Conservation (phyloP, 2,888 invertebrate genomes). For the Andrena flavipes region DNA sequence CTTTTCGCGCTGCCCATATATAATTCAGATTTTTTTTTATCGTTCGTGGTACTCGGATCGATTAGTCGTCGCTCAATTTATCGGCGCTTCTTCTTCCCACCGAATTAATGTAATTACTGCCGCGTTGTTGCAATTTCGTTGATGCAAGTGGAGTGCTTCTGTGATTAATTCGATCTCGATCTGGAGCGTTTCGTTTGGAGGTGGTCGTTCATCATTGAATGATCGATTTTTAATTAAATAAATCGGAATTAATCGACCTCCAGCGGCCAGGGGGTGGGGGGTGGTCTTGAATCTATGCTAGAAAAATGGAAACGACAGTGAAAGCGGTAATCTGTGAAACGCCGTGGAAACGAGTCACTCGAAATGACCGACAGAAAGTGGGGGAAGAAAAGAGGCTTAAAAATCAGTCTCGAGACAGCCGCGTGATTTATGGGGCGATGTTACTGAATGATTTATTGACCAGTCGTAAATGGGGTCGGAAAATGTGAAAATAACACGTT, state of each 20-base stretch:
- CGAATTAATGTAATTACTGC: background rate
- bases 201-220: background rate
- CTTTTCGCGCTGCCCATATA: background rate
- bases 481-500: constrained; percentile 20
- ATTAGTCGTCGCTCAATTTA: constrained; percentile 2
- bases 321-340: constrained; percentile 24
- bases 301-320: constrained; percentile 41
- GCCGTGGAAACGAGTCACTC: constrained; percentile 21
- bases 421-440: constrained; percentile 38
- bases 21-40: constrained; percentile 1
- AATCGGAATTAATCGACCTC: background rate
- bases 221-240: background rate
- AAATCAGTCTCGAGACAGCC: constrained; percentile 41
- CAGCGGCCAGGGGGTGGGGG: no score
- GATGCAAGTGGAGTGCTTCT: background rate
- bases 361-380: constrained; percentile 8
- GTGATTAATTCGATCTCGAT: constrained; percentile 5
- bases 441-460: constrained; percentile 30
- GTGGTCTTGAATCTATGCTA: no score
- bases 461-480: constrained; percentile 5
- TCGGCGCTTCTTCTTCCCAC: background rate
- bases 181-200: background rate
- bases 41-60: background rate
- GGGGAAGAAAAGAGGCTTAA: constrained; percentile 13
- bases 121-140: background rate